phyloP scores from a whole-genome alignment of 2,797 vertebrate species.

The Aplochiton taeniatus region DNA sequence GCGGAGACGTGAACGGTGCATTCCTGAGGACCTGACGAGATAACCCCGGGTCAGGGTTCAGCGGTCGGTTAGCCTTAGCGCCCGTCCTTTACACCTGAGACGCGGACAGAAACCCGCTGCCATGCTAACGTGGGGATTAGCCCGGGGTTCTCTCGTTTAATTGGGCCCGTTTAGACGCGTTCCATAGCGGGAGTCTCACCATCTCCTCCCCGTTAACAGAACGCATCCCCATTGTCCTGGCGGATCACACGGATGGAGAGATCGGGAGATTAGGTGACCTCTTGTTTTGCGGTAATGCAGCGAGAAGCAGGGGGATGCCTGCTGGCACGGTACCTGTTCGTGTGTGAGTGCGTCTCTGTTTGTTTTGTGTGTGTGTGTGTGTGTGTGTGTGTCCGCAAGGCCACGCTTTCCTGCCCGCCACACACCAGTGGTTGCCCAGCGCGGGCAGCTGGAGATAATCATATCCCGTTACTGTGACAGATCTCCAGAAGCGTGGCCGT shows the following conservation, averaged over 20 bases:
- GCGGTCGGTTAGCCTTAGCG: background rate
- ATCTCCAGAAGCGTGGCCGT: constrained; percentile 16
- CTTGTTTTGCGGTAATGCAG: constrained; percentile 11
- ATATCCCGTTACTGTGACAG: constrained; percentile 18
- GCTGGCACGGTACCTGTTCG: constrained; percentile 10
- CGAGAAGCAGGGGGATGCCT: constrained; percentile 20
- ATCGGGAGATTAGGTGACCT: background rate
- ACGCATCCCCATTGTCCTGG: constrained; percentile 22
- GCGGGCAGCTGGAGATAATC: constrained; percentile 1
- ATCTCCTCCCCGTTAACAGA: constrained; percentile 11
- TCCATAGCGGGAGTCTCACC: background rate
- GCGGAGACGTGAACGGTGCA: constrained; percentile 34
- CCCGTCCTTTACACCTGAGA: constrained; percentile 10
- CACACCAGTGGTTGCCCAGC: background rate
- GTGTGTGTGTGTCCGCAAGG: background rate
- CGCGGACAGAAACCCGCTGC: no score
- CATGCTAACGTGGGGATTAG: background rate
- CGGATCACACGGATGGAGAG: constrained; percentile 18
- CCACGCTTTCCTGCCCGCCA: background rate
- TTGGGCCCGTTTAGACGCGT: constrained; percentile 4
- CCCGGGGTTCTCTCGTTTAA: background rate
- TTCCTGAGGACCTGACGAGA: constrained; percentile 25
- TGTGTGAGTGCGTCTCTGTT: constrained; percentile 2
- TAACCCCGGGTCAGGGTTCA: constrained; percentile 10
- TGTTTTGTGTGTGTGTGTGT: constrained; percentile 13